Evolutionary conservation across 2,113 vertebrate species (phyloP), one percentile per base, ranked within the genome.

Genomic region (Melanostigma gelatinosum): DNA sequence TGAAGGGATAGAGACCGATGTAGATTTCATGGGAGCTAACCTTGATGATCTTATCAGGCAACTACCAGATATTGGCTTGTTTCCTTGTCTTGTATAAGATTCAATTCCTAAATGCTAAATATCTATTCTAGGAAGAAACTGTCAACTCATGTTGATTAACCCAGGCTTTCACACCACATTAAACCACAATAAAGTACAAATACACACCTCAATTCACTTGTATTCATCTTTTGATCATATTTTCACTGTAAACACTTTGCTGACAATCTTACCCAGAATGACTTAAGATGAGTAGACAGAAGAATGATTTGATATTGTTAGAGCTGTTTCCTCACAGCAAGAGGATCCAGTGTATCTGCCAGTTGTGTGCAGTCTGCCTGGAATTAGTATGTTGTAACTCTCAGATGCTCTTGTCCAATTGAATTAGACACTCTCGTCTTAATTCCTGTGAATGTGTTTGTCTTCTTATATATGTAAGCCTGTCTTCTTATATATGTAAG

Each of bases 1-100:
- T 85, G 46, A 78, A 63, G 5, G 1, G 9, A 74, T 42, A n/a
- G 11, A 55, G 18, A 57, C 60, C 8, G 4, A 42, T 32, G 4
- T 54, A 38, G 38, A 64, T 83, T 70, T 57, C 34, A 60, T 27
- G 36, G 2, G 36, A 71, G 50, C 60, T 12, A 36, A 78, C 54
- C 77, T 82, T 82, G 57, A 71, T 8, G 11, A 32, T 46, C 18
- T 75, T 81, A 58, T 74, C 40, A 72, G 29, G 15, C 4, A 81
- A 15, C 36, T 1, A 15, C 8, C 8, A 27, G 15, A 55, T 24
- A 12, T 55, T 4, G n/a, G 24, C n/a, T 9, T 7, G 8, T 24
- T 68, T 27, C 15, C 24, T 32, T 8, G 22, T 18, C 38, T 78
- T 58, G 36, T 60, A 57, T 16, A 70, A 74, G 8, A 55, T n/a